phyloP scores from a whole-genome alignment of 2,797 vertebrate genomes.

The Sebastes oblongus region DNA sequence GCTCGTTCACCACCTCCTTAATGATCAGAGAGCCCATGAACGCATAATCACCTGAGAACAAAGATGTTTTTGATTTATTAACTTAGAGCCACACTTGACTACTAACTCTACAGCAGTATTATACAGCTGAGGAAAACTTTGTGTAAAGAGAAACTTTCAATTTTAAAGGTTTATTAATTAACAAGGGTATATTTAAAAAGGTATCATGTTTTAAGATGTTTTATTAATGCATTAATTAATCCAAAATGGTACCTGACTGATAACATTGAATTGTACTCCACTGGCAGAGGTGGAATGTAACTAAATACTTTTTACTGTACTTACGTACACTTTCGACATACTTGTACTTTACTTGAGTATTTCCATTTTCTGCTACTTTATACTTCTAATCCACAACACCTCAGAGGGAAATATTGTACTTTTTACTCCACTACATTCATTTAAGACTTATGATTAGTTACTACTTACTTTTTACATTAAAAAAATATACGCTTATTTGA shows the following conservation, averaged over 20 bases:
- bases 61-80: constrained; percentile 46
- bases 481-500: too few relatives aligned
- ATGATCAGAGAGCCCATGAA: constrained; percentile 98
- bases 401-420: too few relatives aligned
- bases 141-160: neutral
- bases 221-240: neutral
- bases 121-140: neutral
- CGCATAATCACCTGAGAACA: constrained; percentile 88
- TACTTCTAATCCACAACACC: too few relatives aligned
- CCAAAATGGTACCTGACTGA: neutral
- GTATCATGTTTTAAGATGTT: neutral
- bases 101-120: neutral
- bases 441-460: too few relatives aligned
- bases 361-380: too few relatives aligned
- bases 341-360: too few relatives aligned
- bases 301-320: too few relatives aligned
- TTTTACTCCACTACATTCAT: fast-evolving
- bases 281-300: neutral
- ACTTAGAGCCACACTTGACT: neutral
- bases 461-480: too few relatives aligned
- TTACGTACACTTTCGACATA: too few relatives aligned
- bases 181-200: neutral
- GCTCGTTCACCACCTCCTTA: constrained; percentile 92
- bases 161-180: neutral
- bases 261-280: neutral